These are phyloP conservation scores for Polypedilum vanderplanki DNA, from an alignment of 1,140 invertebrate genomes.

Conservation along the genomic window DNA sequence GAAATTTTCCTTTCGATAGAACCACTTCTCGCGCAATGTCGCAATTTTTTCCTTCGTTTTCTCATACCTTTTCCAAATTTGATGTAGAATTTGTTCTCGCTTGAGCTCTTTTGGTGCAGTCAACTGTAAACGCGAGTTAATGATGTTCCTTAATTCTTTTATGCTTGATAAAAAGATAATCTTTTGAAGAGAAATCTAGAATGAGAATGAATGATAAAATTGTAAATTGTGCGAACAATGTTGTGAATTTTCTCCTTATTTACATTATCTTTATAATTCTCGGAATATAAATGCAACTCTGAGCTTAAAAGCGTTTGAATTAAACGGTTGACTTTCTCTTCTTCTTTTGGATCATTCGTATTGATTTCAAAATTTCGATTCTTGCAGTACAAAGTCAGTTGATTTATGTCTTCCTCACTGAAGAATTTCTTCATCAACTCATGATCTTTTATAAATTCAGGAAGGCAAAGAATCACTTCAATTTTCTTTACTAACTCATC, in stretches of 20 bases:
- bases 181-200: constrained; percentile 23
- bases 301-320: constrained; percentile 11
- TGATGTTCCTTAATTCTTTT: constrained; percentile 20
- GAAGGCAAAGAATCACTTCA: constrained; percentile 30
- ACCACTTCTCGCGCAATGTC: not conserved
- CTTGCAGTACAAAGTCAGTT: not conserved
- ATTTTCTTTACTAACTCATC: constrained; percentile 31
- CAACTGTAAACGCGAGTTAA: not conserved
- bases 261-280: constrained; percentile 21
- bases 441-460: constrained; percentile 15
- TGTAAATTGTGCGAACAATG: not conserved
- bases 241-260: not conserved
- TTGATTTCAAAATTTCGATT: not conserved
- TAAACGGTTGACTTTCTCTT: not conserved
- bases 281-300: constrained; percentile 2
- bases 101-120: constrained; percentile 22
- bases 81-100: constrained; percentile 23
- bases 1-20: constrained; percentile 9
- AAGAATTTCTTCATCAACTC: not conserved
- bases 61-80: constrained; percentile 27
- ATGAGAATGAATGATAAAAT: not conserved
- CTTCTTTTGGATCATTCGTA: not conserved
- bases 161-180: not conserved
- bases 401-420: not conserved
- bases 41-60: constrained; percentile 24